Base-by-base conservation (phyloP, 2,113 vertebrate genomes). In the Hepsetus odoe region DNA sequence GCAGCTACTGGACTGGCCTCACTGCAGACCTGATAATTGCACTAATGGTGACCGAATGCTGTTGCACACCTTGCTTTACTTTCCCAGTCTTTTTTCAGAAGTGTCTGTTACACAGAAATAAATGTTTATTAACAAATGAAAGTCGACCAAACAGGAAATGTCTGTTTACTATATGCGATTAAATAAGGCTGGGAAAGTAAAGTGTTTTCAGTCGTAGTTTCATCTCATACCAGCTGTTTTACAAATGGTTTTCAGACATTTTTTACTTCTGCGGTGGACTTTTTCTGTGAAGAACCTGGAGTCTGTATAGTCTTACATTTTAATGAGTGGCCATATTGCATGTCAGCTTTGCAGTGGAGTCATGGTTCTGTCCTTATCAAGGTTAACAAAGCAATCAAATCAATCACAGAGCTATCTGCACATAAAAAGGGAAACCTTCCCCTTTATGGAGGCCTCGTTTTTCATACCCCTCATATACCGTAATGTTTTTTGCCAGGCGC, bases 381-480 rank as follows among this genome's bases (percentile, higher is more conserved):
- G 90, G 89, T 90, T 89, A 90, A 90, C 87, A 85, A 89, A 87
- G 84, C 88, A 88, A 90, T 91, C 84, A 88, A 87, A 91, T 91
- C 86, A 87, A 87, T 91, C 88, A 90, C 78, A 90, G 86, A 80
- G 53, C 80, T 64, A 88, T 88, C 80, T 76, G 76, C 84, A 76
- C 76, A 67, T 61, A 58, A 66, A 26, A 69, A 67, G 33, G 30
- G 59, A 51, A 82, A 55, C 64, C 67, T 65, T 58, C 79, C 80
- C 70, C 55, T 67, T 78, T 78, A 61, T 72, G 83, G 75, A 79
- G 74, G 77, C 61, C 80, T 69, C 51, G 82, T 91, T 89, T 86
- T 86, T 90, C 86, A 86, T 74, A 84, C 53, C 42, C 58, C 38
- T 61, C 69, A 74, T 56, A 44, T 72, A 82, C 80, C 56, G 62